Evolutionary conservation across 2,888 invertebrate species (phyloP).

Genomic region (Drosophila rellima): DNA sequence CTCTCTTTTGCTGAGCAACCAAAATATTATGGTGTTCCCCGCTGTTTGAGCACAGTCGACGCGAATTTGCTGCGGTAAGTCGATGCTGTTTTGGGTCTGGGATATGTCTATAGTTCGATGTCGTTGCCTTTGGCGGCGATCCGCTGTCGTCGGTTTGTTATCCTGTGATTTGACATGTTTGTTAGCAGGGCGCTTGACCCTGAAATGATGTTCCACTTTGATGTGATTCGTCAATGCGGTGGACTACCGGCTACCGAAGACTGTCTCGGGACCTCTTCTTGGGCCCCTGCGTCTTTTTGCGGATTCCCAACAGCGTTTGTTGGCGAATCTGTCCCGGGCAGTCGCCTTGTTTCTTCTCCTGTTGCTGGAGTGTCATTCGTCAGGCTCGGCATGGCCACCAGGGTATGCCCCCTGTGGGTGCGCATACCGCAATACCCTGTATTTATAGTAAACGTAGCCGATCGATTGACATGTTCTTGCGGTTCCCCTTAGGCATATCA

Average conservation of each 20-base stretch:
- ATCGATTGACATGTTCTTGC: slow-evolving; percentile 63
- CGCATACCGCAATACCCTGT: slow-evolving; percentile 66
- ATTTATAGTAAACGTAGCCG: slow-evolving; percentile 79
- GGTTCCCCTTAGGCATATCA: slow-evolving; percentile 47
- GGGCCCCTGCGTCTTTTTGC: slow-evolving; percentile 29
- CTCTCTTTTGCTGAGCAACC: slow-evolving; percentile 66
- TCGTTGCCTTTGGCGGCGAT: slow-evolving; percentile 49
- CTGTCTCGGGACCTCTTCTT: slow-evolving; percentile 19
- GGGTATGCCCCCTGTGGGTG: slow-evolving; percentile 33
- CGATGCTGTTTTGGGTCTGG: slow-evolving; percentile 65
- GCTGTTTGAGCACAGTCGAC: slow-evolving; percentile 76
- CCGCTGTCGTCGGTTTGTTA: slow-evolving; percentile 69
- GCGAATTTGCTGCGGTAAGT: slow-evolving; percentile 83
- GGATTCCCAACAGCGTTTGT: slow-evolving; percentile 77
- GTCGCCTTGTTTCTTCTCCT: slow-evolving; percentile 39
- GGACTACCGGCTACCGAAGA: slow-evolving; percentile 74
- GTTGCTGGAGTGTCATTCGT: slow-evolving; percentile 54
- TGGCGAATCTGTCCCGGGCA: slow-evolving; percentile 70
- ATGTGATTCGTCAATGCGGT: slow-evolving; percentile 84
- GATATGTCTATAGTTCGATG: not conserved
- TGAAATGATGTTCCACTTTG: slow-evolving; percentile 80
- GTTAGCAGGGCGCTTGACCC: slow-evolving; percentile 72
- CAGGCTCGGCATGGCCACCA: slow-evolving; percentile 41
- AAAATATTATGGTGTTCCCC: slow-evolving; percentile 84
- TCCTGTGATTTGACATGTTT: slow-evolving; percentile 74